Evolutionary conservation across 1,140 invertebrate species (phyloP).

Genomic region (Diorhabda sublineata): DNA sequence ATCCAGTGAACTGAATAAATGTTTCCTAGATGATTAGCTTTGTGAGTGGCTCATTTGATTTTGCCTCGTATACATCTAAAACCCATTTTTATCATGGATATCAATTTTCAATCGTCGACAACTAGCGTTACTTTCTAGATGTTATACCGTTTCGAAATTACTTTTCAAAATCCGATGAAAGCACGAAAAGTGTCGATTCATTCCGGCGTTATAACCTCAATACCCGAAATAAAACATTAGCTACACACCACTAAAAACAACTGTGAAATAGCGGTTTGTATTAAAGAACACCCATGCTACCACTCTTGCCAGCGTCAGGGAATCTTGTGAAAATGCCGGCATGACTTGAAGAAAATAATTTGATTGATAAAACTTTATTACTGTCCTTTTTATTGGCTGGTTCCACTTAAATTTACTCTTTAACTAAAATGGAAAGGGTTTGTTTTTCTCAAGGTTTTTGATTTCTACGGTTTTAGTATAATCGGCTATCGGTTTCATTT

Average conservation of each 20-base stretch:
- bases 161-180: not conserved
- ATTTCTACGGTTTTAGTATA: constrained; percentile 4
- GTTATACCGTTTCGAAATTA: not conserved
- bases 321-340: constrained; percentile 24
- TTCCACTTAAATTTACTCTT: constrained; percentile 27
- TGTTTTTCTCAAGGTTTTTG: constrained; percentile 26
- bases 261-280: constrained; percentile 34
- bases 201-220: constrained; percentile 17
- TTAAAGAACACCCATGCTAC: constrained; percentile 32
- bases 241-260: constrained; percentile 31
- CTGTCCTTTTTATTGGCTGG: constrained; percentile 25
- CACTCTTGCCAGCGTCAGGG: constrained; percentile 1
- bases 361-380: constrained; percentile 38
- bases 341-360: constrained; percentile 34
- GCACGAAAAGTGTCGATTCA: constrained; percentile 22
- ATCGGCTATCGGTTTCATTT: constrained; percentile 25
- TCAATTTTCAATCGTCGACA: not conserved
- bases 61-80: not conserved
- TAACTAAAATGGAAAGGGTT: constrained; percentile 27
- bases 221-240: constrained; percentile 28
- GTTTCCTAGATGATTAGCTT: too few relatives aligned
- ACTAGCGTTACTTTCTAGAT: not conserved
- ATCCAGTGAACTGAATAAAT: too few relatives aligned
- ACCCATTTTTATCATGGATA: not conserved
- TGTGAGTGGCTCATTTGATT: too few relatives aligned